A percentile compares a stretch with the other conserved stretches of the same genome.
Conservation (phyloP, 2,113 vertebrate genomes). For the Ahaetulla prasina region DNA sequence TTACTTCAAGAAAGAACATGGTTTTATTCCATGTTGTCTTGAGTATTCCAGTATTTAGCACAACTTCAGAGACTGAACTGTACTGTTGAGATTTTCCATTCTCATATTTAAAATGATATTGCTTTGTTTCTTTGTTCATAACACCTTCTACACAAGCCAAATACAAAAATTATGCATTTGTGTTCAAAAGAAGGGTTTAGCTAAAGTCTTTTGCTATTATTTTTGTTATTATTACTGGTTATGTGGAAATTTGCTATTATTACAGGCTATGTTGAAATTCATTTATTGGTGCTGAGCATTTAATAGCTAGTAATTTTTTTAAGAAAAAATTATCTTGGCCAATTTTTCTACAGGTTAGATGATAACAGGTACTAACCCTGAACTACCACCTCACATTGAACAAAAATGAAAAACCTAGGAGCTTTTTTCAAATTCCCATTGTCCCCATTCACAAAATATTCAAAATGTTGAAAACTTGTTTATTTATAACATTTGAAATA, state of each 20-base stretch:
- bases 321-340: neutral
- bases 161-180: neutral
- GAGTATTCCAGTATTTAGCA: neutral
- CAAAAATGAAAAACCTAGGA: neutral
- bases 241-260: neutral
- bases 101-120: neutral
- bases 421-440: neutral
- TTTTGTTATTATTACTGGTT: neutral
- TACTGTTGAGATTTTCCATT: neutral
- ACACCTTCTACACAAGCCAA: neutral
- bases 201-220: no score
- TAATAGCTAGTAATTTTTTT: neutral
- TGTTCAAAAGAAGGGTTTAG: neutral
- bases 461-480: neutral
- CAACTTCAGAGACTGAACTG: neutral
- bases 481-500: neutral
- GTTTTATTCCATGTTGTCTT: neutral
- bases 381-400: neutral
- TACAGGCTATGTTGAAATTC: neutral
- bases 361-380: neutral
- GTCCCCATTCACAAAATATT: neutral
- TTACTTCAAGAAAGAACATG: neutral
- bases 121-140: neutral
- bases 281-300: neutral
- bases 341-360: neutral